Conservation (phyloP, 37 sponge, comb jelly and placozoan genomes). For the Agelas oroides region DNA sequence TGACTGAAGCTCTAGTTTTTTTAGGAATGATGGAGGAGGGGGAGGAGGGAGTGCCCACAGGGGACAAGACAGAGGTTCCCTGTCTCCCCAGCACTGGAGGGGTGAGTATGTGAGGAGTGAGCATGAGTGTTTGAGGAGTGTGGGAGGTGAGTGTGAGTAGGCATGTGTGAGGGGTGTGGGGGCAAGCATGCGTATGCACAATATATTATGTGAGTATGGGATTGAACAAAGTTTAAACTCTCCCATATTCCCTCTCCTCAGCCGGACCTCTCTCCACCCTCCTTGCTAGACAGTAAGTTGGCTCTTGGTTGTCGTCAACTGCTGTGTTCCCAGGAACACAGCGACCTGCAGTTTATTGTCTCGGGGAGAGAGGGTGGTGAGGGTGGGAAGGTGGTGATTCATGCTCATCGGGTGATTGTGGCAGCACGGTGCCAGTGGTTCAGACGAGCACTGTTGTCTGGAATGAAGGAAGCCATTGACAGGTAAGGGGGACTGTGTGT, state of each 20-base stretch:
- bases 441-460: slow-evolving; percentile 62
- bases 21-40: slow-evolving; percentile 31
- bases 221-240: too few relatives aligned
- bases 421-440: slow-evolving; percentile 70
- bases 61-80: slow-evolving; percentile 1
- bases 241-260: background rate
- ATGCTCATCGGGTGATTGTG: slow-evolving; percentile 75
- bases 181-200: too few relatives aligned
- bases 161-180: too few relatives aligned
- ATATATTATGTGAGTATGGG: too few relatives aligned
- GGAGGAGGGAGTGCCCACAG: slow-evolving; percentile 11
- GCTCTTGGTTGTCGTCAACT: slow-evolving; percentile 50
- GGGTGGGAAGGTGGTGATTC: slow-evolving; percentile 43
- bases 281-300: slow-evolving; percentile 16
- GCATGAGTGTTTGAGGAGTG: too few relatives aligned
- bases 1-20: slow-evolving; percentile 55
- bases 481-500: slow-evolving; percentile 25
- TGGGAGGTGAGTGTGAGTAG: too few relatives aligned
- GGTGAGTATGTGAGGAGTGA: background rate
- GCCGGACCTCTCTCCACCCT: background rate
- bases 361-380: background rate
- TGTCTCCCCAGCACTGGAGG: background rate
- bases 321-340: slow-evolving; percentile 24
- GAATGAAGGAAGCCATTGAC: slow-evolving; percentile 75
- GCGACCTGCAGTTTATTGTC: slow-evolving; percentile 63